Evolutionary conservation across 2,888 invertebrate genomes (phyloP).

Genomic region (Eugnorisma glareosa): DNA sequence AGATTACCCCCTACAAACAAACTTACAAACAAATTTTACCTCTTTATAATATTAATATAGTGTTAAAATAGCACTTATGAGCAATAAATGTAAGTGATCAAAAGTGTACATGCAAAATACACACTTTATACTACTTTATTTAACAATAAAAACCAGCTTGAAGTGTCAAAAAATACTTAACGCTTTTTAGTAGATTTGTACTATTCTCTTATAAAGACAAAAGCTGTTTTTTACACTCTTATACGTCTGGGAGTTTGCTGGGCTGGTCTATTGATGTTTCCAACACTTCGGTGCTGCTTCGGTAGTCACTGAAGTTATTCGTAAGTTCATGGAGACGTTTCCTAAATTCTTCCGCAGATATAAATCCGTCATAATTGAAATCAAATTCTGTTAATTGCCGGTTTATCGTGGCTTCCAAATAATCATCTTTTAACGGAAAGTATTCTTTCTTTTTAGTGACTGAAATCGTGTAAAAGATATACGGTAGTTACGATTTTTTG

Average conservation of each 20-base stretch:
- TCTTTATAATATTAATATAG: too few relatives aligned
- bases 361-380: conserved; percentile 44
- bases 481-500: background rate
- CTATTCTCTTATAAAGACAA: background rate
- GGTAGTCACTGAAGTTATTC: background rate
- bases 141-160: too few relatives aligned
- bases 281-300: background rate
- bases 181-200: too few relatives aligned
- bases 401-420: conserved; percentile 33
- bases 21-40: too few relatives aligned
- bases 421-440: conserved; percentile 17
- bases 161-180: too few relatives aligned
- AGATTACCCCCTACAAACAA: too few relatives aligned
- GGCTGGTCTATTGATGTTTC: background rate
- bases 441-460: conserved; percentile 11
- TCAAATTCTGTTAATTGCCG: conserved; percentile 29
- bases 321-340: background rate
- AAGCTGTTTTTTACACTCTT: background rate
- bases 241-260: too few relatives aligned
- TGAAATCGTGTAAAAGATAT: conserved; percentile 28
- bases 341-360: conserved; percentile 49
- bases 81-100: too few relatives aligned
- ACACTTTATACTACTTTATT: too few relatives aligned
- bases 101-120: too few relatives aligned
- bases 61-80: too few relatives aligned